Evolutionary conservation across 2,797 vertebrate genomes (phyloP).

Genomic region (Acridotheres tristis): DNA sequence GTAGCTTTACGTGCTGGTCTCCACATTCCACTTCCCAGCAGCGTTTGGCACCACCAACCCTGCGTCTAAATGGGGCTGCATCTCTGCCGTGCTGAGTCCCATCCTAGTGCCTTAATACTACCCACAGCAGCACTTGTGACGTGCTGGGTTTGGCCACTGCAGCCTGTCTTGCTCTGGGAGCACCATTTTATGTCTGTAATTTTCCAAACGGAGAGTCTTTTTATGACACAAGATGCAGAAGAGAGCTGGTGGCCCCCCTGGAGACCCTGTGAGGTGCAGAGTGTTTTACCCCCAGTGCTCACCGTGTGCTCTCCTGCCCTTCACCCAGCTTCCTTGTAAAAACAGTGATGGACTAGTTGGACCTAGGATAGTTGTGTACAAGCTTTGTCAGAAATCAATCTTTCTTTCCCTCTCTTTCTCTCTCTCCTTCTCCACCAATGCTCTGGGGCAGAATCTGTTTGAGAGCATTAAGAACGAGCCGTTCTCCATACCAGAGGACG

Average conservation of each 20-base stretch:
- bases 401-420: neutral
- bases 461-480: slow-evolving; percentile 93
- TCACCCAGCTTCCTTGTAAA: neutral
- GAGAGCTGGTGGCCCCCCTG: neutral
- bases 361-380: neutral
- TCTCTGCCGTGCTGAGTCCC: fast-evolving
- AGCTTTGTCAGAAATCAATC: neutral
- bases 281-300: neutral
- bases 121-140: neutral
- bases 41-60: neutral
- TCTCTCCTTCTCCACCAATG: neutral
- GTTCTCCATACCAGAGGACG: slow-evolving; percentile 92
- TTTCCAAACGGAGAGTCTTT: neutral
- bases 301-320: neutral
- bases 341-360: neutral
- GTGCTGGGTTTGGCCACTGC: neutral
- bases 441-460: slow-evolving; percentile 83
- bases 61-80: neutral
- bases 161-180: neutral
- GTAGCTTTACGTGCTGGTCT: neutral
- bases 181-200: neutral
- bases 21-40: neutral
- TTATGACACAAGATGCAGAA: neutral
- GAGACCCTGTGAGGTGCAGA: neutral
- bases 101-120: neutral